Percentiles rank a stretch among this genome's conserved stretches.
Conservation (phyloP, 2,888 invertebrate genomes). For the Andricus curvator region DNA sequence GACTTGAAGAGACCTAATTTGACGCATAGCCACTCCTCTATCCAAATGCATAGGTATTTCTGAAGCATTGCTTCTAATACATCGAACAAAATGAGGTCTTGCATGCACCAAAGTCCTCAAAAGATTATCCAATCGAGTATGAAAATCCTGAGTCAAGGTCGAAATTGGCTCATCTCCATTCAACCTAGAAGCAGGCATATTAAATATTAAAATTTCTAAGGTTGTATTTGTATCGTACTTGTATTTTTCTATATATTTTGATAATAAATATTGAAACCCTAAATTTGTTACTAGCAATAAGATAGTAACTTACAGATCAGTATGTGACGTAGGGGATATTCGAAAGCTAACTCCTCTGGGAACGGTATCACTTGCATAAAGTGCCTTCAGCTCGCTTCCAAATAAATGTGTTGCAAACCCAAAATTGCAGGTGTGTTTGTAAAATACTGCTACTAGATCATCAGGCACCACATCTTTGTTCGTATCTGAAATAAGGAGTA, state of each 20-base stretch:
- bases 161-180: conserved; percentile 92
- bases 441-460: conserved; percentile 94
- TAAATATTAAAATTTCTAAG: not conserved
- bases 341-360: conserved; percentile 90
- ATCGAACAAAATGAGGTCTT: conserved; percentile 95
- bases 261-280: not conserved
- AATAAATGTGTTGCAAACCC: conserved; percentile 99
- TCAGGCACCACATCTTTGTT: conserved; percentile 96
- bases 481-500: conserved; percentile 82
- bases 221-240: no score
- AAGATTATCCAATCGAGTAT: conserved; percentile 94
- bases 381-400: conserved; percentile 92
- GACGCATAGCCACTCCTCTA: conserved; percentile 89
- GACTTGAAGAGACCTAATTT: conserved; percentile 92
- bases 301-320: conserved; percentile 81
- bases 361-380: conserved; percentile 87
- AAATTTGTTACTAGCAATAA: not conserved
- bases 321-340: conserved; percentile 93
- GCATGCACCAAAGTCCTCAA: conserved; percentile 95
- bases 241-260: not conserved
- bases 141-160: conserved; percentile 96
- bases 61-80: conserved; percentile 91
- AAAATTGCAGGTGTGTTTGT: conserved; percentile 95
- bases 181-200: conserved; percentile 76
- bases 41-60: conserved; percentile 93